phyloP scores from a whole-genome alignment of 2,888 invertebrate species.

The Drosophila anomalipes region DNA sequence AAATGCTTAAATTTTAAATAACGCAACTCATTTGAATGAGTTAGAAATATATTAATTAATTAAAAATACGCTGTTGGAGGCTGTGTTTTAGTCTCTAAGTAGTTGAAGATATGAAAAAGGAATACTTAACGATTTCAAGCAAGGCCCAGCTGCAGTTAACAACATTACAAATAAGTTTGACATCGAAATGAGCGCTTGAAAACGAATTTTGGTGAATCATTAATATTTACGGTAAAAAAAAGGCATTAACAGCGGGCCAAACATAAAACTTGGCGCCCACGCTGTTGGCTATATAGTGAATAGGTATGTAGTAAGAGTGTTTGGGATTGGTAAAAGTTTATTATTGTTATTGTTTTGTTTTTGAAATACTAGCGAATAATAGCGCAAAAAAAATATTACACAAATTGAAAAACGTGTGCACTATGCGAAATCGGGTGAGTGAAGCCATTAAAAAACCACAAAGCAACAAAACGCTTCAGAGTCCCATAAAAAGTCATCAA shows the following conservation, averaged over 20 bases:
- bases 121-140: neutral
- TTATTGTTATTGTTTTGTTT: constrained; percentile 14
- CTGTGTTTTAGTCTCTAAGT: neutral
- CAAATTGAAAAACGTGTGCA: constrained; percentile 43
- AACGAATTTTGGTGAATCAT: constrained; percentile 1
- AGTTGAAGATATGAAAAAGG: neutral
- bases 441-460: constrained; percentile 19
- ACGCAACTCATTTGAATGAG: neutral
- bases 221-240: neutral
- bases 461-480: constrained; percentile 1
- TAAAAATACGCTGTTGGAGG: neutral
- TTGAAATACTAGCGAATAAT: constrained; percentile 8
- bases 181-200: neutral
- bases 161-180: neutral
- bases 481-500: constrained; percentile 39
- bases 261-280: constrained; percentile 21
- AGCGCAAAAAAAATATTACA: constrained; percentile 31
- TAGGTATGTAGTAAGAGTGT: constrained; percentile 30
- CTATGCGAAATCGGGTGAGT: constrained; percentile 30
- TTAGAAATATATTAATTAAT: neutral
- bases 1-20: constrained; percentile 19
- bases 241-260: neutral
- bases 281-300: constrained; percentile 8
- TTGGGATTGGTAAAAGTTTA: constrained; percentile 36
- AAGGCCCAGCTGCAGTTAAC: neutral